These are phyloP conservation scores for Nemoura dubitans DNA, from an alignment of 2,888 invertebrate genomes.

Conservation along the genomic window DNA sequence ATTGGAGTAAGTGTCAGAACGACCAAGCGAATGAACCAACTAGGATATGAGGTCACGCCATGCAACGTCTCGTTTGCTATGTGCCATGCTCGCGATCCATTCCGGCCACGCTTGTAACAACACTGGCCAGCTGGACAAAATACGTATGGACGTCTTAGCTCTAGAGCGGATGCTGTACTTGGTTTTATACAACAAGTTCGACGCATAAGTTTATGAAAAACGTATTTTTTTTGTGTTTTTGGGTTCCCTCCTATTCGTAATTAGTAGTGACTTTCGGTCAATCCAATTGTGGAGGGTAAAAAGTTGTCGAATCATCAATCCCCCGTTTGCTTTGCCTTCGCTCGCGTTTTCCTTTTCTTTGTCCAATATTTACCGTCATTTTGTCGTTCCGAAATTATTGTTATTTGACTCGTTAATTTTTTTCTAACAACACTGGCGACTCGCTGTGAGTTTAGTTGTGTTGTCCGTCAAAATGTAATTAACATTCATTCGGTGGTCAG, in stretches of 20 bases:
- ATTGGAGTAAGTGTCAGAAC: not conserved
- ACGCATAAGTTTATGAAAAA: too few relatives aligned
- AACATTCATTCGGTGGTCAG: not conserved
- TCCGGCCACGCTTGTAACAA: too few relatives aligned
- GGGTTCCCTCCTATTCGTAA: not conserved
- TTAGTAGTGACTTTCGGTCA: not conserved
- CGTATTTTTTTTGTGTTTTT: too few relatives aligned
- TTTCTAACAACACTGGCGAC: not conserved
- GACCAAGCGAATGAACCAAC: not conserved
- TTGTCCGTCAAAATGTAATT: not conserved
- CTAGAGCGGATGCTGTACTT: too few relatives aligned
- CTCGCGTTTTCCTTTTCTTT: not conserved
- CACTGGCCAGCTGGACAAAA: too few relatives aligned
- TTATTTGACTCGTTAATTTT: not conserved
- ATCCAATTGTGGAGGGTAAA: not conserved
- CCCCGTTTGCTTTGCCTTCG: not conserved
- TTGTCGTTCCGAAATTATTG: not conserved
- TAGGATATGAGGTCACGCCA: not conserved
- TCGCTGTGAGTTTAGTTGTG: too few relatives aligned
- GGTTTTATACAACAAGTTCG: too few relatives aligned
- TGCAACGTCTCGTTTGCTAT: too few relatives aligned
- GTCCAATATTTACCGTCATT: not conserved
- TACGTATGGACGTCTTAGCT: too few relatives aligned
- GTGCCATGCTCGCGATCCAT: too few relatives aligned
- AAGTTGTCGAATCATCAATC: not conserved